Conservation (phyloP, 2,888 invertebrate species). For the Unio delphinus region DNA sequence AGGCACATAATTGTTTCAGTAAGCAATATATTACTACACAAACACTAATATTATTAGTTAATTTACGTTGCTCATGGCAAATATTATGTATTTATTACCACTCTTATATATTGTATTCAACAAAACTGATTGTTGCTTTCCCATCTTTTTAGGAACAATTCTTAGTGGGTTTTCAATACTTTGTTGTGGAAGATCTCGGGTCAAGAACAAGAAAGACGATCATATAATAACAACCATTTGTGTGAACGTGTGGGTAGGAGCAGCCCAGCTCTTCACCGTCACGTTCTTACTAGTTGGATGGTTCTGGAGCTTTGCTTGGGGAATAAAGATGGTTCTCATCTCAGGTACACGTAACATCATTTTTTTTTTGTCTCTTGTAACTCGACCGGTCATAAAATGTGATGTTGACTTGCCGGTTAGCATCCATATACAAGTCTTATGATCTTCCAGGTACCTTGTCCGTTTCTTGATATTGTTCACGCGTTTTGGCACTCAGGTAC, state of each 20-base stretch:
- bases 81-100: too few species aligned
- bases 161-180: slow-evolving; percentile 83
- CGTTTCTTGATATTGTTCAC: too few species aligned
- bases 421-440: too few species aligned
- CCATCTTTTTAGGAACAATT: slow-evolving; percentile 82
- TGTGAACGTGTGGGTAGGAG: slow-evolving; percentile 88
- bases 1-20: too few species aligned
- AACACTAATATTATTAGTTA: too few species aligned
- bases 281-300: slow-evolving; percentile 92
- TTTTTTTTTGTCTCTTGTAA: neutral
- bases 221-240: slow-evolving; percentile 79
- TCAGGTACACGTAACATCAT: slow-evolving; percentile 81
- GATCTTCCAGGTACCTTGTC: too few species aligned
- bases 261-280: slow-evolving; percentile 92
- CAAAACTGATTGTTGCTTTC: neutral
- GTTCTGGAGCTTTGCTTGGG: slow-evolving; percentile 99
- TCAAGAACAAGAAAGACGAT: slow-evolving; percentile 66
- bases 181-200: slow-evolving; percentile 68
- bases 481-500: too few species aligned
- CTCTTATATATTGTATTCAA: too few species aligned
- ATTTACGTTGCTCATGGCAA: too few species aligned
- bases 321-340: slow-evolving; percentile 89
- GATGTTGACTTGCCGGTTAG: too few species aligned
- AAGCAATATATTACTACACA: too few species aligned
- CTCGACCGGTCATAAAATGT: neutral